Base-by-base conservation (phyloP, 1,140 invertebrate genomes). In the Amphibalanus amphitrite region DNA sequence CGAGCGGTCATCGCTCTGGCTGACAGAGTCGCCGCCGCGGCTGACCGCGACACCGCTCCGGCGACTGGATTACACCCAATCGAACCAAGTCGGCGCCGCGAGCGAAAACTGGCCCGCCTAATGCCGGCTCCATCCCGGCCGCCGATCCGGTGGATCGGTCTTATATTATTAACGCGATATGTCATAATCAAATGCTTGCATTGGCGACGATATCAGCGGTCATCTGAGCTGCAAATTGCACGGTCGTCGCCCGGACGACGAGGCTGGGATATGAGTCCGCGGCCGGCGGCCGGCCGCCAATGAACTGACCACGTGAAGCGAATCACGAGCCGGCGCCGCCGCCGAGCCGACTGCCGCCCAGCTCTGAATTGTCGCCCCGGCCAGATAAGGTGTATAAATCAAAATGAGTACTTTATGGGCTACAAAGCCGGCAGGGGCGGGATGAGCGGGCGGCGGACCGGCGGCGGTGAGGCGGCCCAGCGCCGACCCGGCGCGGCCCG, bases 351-450 rank as follows among this genome's bases (percentile, higher is more conserved):
- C 47, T 59, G 47, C 20, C 10, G 10, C 33, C 33, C 33, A 38
- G 47, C 47, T 59, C 47, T 59, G 47, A 59, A 59, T 59, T 59
- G 47, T 59, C 47, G 47, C 47, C 47, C 13, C 47, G 47, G 13
- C 47, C 47, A 59, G 47, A 59, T 59, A 59, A 59, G 47, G 47
- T 59, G 47, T 59, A 59, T 59, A 59, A 59, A 59, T 59, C 47
- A 59, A 59, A 59, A 59, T 59, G 47, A 59, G 47, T 59, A 59
- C 47, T 59, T 59, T 59, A 59, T 59, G 47, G 47, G 47, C 47
- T 59, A 59, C 47, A 59, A 59, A 59, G 47, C 47, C 47, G 47
- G 47, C 47, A 59, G 47, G 47, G 20, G 47, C 47, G 47, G 47
- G 47, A 59, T 59, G 47, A 59, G 47, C 47, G 47, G 10, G 13